Evolutionary conservation across 2,797 vertebrate genomes (phyloP).

Genomic region (Thamnophis elegans): DNA sequence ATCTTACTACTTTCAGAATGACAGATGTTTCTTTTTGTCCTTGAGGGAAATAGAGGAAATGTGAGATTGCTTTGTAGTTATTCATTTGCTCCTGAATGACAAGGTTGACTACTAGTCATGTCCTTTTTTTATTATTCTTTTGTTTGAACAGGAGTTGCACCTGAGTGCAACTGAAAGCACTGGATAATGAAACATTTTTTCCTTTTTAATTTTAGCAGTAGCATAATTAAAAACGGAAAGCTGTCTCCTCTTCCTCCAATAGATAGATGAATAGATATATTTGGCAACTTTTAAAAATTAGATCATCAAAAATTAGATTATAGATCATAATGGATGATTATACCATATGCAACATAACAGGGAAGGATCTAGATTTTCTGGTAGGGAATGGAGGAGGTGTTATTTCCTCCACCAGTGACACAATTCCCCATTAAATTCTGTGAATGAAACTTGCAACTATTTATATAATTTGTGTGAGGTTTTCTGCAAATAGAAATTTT

Average conservation of each 20-base stretch:
- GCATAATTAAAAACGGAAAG: conserved; percentile 51
- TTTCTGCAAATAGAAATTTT: background rate
- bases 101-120: conserved; percentile 35
- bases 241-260: conserved; percentile 38
- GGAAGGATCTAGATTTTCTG: background rate
- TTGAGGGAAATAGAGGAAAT: conserved; percentile 43
- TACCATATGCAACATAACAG: background rate
- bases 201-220: conserved; percentile 54
- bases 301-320: conserved; percentile 18
- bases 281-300: conserved; percentile 9
- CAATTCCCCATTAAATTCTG: background rate
- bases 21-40: conserved; percentile 53
- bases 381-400: background rate
- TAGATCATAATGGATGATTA: conserved; percentile 1
- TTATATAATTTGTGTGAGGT: background rate
- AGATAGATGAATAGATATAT: conserved; percentile 49
- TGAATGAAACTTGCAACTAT: background rate
- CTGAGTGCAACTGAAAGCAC: conserved; percentile 39
- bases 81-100: conserved; percentile 36
- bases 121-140: conserved; percentile 47
- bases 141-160: conserved; percentile 48
- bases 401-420: background rate
- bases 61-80: conserved; percentile 20
- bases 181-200: conserved; percentile 45
- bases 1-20: conserved; percentile 39